Base-by-base conservation (phyloP, 2,113 vertebrate genomes). In the Zapornia atra region DNA sequence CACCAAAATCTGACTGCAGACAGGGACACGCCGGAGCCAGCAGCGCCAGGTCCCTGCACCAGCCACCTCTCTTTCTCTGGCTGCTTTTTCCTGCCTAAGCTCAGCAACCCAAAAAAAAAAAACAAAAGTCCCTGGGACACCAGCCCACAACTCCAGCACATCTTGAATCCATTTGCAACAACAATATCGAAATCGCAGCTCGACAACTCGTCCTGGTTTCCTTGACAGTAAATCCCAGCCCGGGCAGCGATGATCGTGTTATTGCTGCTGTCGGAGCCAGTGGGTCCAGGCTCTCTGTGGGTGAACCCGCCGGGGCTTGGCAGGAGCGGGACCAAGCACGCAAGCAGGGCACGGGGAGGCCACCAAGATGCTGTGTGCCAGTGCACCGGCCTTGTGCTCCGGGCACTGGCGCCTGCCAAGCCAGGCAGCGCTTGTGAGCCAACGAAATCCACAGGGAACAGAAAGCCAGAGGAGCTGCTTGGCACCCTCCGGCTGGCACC, bases 171-270 rank as follows among this genome's bases (percentile, higher is more conserved):
- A 92, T 97, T 95, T 91, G 68, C 69, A 84, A 68, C 63, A 90
- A 66, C 90, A 66, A 83, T 86, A 95, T 81, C 48, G 38, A 92
- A 96, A 95, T 88, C 18, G 44, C 94, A 92, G 85, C 95, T 93
- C 20, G 2, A n/a, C 87, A 72, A 56, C 83, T 91, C 81, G 1
- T 83, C 88, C 72, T 2, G 2, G 72, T 95, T 88, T 96, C 96
- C 96, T 94, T 97, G 93, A 91, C 95, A 96, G 93, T 96, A 96
- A 97, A 97, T 96, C 95, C 96, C 93, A 92, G 61, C 77, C 71
- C 1, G 2, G 83, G 91, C 91, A 77, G 94, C 53, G 26, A 5
- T 9, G 83, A 65, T 31, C 6, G 1, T 15, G 66, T 63, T 69
- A 28, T 12, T 36, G 85, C 87, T 20, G 1, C 75, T 11, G 71